A percentile compares a stretch with the other conserved stretches of the same genome.
These are phyloP conservation scores for Cottus gobio DNA, from an alignment of 2,113 vertebrate species.

Conservation along the genomic window DNA sequence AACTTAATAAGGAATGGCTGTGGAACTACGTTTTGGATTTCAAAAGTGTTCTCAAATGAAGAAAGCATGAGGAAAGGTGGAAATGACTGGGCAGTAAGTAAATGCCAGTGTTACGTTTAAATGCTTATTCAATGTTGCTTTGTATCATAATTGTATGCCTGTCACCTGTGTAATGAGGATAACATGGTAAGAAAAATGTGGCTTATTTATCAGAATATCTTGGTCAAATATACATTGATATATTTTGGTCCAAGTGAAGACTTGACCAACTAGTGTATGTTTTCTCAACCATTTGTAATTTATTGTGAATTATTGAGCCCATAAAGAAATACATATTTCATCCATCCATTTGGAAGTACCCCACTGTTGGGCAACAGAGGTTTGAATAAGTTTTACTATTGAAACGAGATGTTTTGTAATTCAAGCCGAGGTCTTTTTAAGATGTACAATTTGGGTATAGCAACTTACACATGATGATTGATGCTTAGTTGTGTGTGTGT, in stretches of 20 bases:
- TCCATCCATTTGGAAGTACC: background rate
- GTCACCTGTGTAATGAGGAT: background rate
- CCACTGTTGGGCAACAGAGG: background rate
- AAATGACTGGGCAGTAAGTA: conserved; percentile 21
- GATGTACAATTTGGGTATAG: background rate
- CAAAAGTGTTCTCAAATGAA: conserved; percentile 45
- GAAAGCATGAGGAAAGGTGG: conserved; percentile 17
- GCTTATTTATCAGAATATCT: background rate
- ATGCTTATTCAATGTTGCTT: background rate
- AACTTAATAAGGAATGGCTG: background rate
- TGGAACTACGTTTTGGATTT: conserved; percentile 45
- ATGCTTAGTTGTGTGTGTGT: background rate
- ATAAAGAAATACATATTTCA: background rate
- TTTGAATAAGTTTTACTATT: too few relatives aligned
- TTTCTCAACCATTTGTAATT: background rate
- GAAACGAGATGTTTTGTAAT: background rate
- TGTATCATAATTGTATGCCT: background rate
- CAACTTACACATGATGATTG: background rate
- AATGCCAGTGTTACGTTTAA: background rate
- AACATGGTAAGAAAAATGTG: too few relatives aligned
- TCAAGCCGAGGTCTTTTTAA: background rate
- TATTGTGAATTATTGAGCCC: background rate
- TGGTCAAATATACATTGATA: background rate
- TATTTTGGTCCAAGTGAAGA: background rate
- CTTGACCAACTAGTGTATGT: background rate